Conservation (phyloP, 2,888 invertebrate genomes). For the Ochropacha duplaris region DNA sequence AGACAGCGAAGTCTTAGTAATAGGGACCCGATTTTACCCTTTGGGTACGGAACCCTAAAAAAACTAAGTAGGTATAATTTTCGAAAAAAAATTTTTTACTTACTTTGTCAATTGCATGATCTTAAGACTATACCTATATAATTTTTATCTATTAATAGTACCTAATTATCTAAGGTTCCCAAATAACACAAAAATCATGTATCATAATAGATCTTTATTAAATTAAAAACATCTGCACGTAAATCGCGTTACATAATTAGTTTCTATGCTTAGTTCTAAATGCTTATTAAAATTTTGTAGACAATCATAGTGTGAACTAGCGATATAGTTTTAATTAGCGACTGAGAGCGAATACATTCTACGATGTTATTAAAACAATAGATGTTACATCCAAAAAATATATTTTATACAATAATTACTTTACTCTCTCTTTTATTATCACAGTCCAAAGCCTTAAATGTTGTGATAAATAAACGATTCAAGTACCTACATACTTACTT, state of each 20-base stretch:
- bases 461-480: constrained; percentile 35
- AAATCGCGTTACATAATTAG: constrained; percentile 18
- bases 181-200: constrained; percentile 25
- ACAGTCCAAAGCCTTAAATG: constrained; percentile 74
- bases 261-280: constrained; percentile 19
- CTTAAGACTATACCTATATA: too few species aligned
- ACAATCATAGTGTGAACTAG: constrained; percentile 26
- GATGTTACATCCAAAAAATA: constrained; percentile 50
- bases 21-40: too few species aligned
- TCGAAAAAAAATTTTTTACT: too few species aligned
- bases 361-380: constrained; percentile 42
- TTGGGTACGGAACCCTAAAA: too few species aligned
- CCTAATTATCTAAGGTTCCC: too few species aligned
- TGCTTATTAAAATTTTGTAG: constrained; percentile 20
- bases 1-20: too few species aligned
- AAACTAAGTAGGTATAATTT: too few species aligned
- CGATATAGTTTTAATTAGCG: constrained; percentile 32
- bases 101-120: too few species aligned
- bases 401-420: constrained; percentile 46
- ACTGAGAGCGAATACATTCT: constrained; percentile 44
- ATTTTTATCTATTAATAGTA: too few species aligned
- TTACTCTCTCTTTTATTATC: constrained; percentile 71
- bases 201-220: constrained; percentile 62
- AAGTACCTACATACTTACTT: too few species aligned
- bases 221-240: constrained; percentile 57